Percentiles rank a stretch among this genome's conserved stretches.
Conservation (phyloP, 1,140 invertebrate species). For the Sycophaga agraensis region DNA sequence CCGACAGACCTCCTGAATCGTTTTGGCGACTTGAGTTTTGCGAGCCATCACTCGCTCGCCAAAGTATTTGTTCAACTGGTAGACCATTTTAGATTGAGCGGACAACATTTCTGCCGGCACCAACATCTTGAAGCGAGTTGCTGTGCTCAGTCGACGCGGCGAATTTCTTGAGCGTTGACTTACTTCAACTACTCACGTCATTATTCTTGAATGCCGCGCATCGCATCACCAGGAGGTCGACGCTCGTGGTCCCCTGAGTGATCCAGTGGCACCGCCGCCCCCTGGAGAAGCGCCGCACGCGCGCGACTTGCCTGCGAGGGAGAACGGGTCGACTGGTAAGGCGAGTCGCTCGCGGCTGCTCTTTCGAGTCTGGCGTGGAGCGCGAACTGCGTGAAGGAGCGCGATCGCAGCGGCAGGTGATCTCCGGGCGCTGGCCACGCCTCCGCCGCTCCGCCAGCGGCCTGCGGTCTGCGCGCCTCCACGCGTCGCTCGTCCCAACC, state of each 20-base stretch:
- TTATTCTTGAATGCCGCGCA: no score
- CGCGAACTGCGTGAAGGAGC: neutral
- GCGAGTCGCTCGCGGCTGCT: neutral
- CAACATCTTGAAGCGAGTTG: constrained; percentile 65
- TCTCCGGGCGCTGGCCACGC: neutral
- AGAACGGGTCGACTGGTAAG: neutral
- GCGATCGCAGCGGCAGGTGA: constrained; percentile 13
- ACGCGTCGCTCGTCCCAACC: neutral
- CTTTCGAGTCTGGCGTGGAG: constrained; percentile 12
- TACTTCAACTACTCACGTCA: no score
- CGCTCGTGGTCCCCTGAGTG: no score
- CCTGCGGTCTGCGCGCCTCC: neutral
- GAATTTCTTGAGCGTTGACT: no score
- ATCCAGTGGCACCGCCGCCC: no score
- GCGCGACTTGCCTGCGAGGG: neutral
- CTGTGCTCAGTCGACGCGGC: constrained; percentile 65
- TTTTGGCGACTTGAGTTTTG: constrained; percentile 81
- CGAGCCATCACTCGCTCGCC: constrained; percentile 84
- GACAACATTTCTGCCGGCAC: constrained; percentile 83
- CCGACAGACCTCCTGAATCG: constrained; percentile 90
- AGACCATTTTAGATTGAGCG: constrained; percentile 82
- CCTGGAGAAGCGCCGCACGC: no score
- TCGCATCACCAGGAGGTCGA: no score
- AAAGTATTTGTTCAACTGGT: constrained; percentile 94
- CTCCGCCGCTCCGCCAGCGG: neutral